Conservation (phyloP, 2,113 vertebrate species). For the Castor canadensis region DNA sequence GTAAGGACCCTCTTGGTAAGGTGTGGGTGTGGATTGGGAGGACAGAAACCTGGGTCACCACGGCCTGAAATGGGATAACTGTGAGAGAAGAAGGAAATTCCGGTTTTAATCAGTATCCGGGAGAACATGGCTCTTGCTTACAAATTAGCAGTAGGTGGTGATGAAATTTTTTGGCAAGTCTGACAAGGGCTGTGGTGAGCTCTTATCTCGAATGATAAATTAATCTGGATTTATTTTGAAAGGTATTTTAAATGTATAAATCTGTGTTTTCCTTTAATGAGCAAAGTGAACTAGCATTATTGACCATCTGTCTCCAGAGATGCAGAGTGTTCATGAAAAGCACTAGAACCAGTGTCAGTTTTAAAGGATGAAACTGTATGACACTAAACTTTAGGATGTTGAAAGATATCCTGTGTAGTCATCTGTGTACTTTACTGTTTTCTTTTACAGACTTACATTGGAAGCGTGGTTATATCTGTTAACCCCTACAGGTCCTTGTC, state of each 20-base stretch:
- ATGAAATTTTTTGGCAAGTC: background rate
- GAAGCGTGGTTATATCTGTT: slow-evolving; percentile 98
- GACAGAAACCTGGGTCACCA: background rate
- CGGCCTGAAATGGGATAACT: background rate
- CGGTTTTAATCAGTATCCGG: background rate
- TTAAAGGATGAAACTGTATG: background rate
- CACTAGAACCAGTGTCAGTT: background rate
- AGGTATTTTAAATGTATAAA: background rate
- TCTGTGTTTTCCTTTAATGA: background rate
- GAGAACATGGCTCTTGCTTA: background rate
- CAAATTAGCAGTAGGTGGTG: background rate
- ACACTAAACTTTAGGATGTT: background rate
- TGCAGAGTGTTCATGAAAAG: background rate
- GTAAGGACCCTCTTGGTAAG: background rate
- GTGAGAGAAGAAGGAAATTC: background rate
- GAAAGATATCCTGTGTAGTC: background rate
- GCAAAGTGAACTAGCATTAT: background rate
- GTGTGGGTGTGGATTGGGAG: background rate
- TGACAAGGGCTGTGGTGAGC: background rate
- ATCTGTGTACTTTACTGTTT: background rate
- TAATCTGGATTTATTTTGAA: background rate
- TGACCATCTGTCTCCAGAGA: background rate
- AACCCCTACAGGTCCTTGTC: slow-evolving; percentile 95
- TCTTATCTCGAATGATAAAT: background rate
- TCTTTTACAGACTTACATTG: slow-evolving; percentile 94